Percentiles rank a stretch among this genome's conserved stretches.
phyloP scores from a whole-genome alignment of 2,888 invertebrate genomes.

The Eristalis tenax region DNA sequence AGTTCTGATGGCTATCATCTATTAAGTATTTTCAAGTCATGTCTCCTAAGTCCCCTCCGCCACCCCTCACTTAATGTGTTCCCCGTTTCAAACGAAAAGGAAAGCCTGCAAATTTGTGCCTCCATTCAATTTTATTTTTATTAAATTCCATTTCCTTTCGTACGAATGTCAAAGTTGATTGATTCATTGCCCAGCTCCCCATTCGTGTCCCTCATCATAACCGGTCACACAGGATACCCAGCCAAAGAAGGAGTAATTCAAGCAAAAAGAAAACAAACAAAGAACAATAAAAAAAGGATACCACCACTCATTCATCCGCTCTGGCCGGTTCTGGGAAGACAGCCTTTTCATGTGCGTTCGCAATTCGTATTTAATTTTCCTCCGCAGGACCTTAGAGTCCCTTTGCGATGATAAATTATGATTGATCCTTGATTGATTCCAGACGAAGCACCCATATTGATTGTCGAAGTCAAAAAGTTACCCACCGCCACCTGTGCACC shows the following conservation, averaged over 20 bases:
- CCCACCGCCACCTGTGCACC: conserved; percentile 10
- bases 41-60: background rate
- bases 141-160: conserved; percentile 16
- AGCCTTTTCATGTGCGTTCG: background rate
- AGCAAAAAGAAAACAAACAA: conserved; percentile 19
- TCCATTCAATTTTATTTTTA: background rate
- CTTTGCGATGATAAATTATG: conserved; percentile 62
- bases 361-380: conserved; percentile 1
- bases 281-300: conserved; percentile 33
- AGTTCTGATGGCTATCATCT: too few relatives aligned
- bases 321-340: conserved; percentile 8
- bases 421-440: conserved; percentile 61
- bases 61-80: background rate
- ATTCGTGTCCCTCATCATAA: conserved; percentile 33
- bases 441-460: conserved; percentile 38
- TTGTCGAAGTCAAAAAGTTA: conserved; percentile 35
- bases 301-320: conserved; percentile 6
- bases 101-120: background rate
- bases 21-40: background rate
- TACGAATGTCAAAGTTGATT: conserved; percentile 38
- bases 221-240: conserved; percentile 17
- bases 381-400: conserved; percentile 7
- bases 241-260: background rate
- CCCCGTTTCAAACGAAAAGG: background rate
- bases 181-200: conserved; percentile 20